Conservation (phyloP, 2,113 vertebrate genomes). For the Antechinus stuartii region DNA sequence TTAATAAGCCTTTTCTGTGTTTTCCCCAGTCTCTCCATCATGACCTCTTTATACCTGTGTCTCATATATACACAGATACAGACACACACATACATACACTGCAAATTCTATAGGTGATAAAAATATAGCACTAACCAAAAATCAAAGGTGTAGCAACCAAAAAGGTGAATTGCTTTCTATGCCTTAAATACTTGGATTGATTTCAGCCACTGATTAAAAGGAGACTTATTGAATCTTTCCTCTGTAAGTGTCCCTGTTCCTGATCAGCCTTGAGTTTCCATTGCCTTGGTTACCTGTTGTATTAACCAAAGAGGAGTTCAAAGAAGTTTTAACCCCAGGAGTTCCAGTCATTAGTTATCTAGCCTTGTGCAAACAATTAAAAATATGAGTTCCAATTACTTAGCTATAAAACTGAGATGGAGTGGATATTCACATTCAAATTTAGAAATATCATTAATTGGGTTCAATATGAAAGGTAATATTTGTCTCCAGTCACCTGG, state of each 20-base stretch:
- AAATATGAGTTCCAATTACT: neutral
- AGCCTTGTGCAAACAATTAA: neutral
- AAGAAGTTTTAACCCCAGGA: neutral
- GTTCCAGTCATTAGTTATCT: neutral
- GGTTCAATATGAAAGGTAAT: neutral
- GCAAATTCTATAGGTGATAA: neutral
- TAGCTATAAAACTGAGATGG: neutral
- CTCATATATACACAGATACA: neutral
- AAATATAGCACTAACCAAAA: neutral
- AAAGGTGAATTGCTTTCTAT: neutral
- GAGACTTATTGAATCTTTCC: neutral
- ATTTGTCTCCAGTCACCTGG: neutral
- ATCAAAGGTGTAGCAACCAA: neutral
- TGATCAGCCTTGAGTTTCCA: neutral
- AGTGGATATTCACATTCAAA: no score
- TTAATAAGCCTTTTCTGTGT: no score
- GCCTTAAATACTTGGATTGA: neutral
- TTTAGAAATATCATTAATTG: neutral
- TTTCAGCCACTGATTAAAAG: neutral
- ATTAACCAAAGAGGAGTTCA: neutral
- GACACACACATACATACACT: neutral
- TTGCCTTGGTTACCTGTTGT: neutral
- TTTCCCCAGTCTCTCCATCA: neutral
- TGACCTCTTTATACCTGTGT: neutral
- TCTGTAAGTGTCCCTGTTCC: neutral